Evolutionary conservation across 1,140 invertebrate species (phyloP).

Genomic region (Anthonomus grandis): DNA sequence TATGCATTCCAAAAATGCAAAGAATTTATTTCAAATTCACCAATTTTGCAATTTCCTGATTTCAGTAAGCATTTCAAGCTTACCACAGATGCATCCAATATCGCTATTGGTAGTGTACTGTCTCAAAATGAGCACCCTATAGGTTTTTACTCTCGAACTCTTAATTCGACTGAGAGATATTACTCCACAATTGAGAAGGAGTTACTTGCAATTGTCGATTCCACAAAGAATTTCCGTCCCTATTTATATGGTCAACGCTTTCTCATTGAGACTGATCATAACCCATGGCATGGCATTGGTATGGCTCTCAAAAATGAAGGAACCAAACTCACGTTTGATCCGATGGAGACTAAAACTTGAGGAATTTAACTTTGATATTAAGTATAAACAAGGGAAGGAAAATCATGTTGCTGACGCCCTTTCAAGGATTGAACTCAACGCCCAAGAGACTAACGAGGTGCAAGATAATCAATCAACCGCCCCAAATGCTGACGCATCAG

Average conservation of each 20-base stretch:
- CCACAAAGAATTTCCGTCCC: conserved; percentile 32
- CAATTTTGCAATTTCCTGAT: conserved; percentile 39
- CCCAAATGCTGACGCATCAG: not conserved
- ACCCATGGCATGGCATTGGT: too few species aligned
- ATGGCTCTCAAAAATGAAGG: conserved; percentile 47
- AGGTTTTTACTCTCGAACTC: conserved; percentile 39
- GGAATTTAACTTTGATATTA: conserved; percentile 50
- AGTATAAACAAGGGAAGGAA: conserved; percentile 17
- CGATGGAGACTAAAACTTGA: conserved; percentile 48
- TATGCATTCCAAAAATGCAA: conserved; percentile 39
- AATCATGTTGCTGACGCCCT: conserved; percentile 12
- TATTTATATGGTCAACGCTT: conserved; percentile 34
- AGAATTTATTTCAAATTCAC: conserved; percentile 38
- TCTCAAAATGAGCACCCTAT: conserved; percentile 43
- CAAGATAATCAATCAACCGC: conserved; percentile 33
- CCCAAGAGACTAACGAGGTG: not conserved
- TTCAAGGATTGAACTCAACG: too few species aligned
- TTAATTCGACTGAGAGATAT: conserved; percentile 37
- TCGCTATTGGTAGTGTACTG: conserved; percentile 45
- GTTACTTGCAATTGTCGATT: conserved; percentile 32
- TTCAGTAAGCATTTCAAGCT: conserved; percentile 44
- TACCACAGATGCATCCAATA: conserved; percentile 46
- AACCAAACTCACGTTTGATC: conserved; percentile 47
- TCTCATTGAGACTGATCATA: conserved; percentile 31
- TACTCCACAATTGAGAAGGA: conserved; percentile 42